Percentiles rank a stretch among this genome's conserved stretches.
These are phyloP conservation scores for Eptatretus atami DNA, from an alignment of 2,797 vertebrate species.

Conservation along the genomic window DNA sequence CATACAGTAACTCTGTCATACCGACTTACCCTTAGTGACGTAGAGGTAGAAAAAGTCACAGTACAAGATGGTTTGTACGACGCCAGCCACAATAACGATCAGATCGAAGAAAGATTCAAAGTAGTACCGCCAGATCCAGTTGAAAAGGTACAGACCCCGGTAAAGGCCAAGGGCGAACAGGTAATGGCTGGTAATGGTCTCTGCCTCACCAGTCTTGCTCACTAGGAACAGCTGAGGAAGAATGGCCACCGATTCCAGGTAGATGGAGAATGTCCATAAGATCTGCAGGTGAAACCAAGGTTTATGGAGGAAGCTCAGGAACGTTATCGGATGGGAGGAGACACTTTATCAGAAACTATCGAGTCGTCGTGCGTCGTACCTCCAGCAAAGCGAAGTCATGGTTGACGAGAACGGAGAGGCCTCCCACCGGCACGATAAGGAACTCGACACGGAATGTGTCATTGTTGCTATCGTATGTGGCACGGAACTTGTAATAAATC, in stretches of 20 bases:
- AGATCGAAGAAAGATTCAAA: constrained; percentile 92
- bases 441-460: constrained; percentile 88
- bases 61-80: constrained; percentile 86
- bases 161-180: constrained; percentile 88
- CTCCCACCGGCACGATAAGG: constrained; percentile 64
- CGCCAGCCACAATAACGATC: constrained; percentile 76
- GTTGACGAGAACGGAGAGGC: constrained; percentile 66
- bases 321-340: too few relatives aligned
- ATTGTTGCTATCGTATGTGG: constrained; percentile 81
- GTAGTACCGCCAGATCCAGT: constrained; percentile 97
- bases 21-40: constrained; percentile 61
- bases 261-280: constrained; percentile 91
- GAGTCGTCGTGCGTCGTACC: constrained; percentile 18
- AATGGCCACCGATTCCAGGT: constrained; percentile 73
- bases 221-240: constrained; percentile 93
- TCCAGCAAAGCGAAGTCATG: constrained; percentile 82
- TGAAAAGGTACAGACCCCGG: constrained; percentile 68
- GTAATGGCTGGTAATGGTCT: constrained; percentile 94
- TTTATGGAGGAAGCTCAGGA: too few relatives aligned
- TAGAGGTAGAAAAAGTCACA: constrained; percentile 98
- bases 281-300: constrained; percentile 21
- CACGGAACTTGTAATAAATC: constrained; percentile 84
- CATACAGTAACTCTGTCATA: too few relatives aligned
- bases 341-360: too few relatives aligned
- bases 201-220: constrained; percentile 83